Evolutionary conservation across 1,140 invertebrate species (phyloP).

Genomic region (Laupala kohalensis): DNA sequence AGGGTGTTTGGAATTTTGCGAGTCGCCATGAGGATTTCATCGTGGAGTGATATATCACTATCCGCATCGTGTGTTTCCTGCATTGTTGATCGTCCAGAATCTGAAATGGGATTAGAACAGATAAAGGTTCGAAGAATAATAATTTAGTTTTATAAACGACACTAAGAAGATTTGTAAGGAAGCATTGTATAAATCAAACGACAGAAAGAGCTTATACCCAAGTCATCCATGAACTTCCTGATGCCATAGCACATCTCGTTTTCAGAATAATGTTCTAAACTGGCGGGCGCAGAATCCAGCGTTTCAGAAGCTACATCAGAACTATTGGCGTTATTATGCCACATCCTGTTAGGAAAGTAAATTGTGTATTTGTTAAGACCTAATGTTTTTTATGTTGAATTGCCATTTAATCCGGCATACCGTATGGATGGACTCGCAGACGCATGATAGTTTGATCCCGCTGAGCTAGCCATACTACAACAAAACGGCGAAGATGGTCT

Average conservation of each 20-base stretch:
- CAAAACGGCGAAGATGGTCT: slow-evolving; percentile 15
- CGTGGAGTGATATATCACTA: slow-evolving; percentile 14
- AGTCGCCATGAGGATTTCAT: slow-evolving; percentile 4
- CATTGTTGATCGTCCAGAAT: slow-evolving; percentile 32
- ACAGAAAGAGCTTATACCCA: slow-evolving; percentile 23
- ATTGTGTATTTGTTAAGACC: neutral
- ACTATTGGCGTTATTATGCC: too few species aligned
- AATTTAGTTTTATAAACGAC: slow-evolving; percentile 10
- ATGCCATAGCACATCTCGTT: slow-evolving; percentile 19
- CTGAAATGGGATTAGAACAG: slow-evolving; percentile 21
- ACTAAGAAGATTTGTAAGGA: too few species aligned
- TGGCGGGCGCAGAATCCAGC: neutral
- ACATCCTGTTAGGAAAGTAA: slow-evolving; percentile 9
- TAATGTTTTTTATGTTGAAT: neutral
- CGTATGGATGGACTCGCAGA: slow-evolving; percentile 6
- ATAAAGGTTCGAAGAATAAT: slow-evolving; percentile 1
- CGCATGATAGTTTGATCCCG: slow-evolving; percentile 1
- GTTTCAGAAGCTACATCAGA: too few species aligned
- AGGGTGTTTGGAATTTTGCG: neutral
- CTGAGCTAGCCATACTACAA: slow-evolving; percentile 15
- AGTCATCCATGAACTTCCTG: slow-evolving; percentile 27
- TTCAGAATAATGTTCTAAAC: neutral
- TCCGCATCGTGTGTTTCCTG: slow-evolving; percentile 23
- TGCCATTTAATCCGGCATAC: neutral
- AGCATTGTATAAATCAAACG: too few species aligned